Base-by-base conservation (phyloP, 2,797 vertebrate genomes). In the Esox lucius region DNA sequence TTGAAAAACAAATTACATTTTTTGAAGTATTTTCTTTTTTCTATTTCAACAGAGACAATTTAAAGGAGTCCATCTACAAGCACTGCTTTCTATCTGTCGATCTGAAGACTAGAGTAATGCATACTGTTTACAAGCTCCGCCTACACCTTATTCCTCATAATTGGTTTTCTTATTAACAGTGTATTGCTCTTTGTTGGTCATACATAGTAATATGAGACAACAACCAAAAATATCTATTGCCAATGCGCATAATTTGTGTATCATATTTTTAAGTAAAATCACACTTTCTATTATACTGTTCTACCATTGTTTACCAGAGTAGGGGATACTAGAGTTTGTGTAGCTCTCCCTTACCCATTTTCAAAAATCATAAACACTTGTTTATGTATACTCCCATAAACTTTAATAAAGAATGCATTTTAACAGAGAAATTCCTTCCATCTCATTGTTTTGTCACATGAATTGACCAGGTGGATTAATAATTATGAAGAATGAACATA, bases 71-170 rank as follows among this genome's bases (percentile, higher is more conserved):
- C 78, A 89, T 72, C 91, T 90, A 4, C 83, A 87, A 69, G 91
- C 89, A 68, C 76, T 94, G 75, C 75, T 91, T 78, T 89, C 89
- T 78, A 69, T 94, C 68, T 94, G 93, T 70, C 84, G 91, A 22
- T 89, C 90, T 22, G 93, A 94, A 78, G 93, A 94, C 72, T 93
- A 70, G 39, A 17, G 39, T 6, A 24, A 75, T 22, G 11, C 12
- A 1, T 24, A 15, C 9, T 22, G 19, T 35, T 35, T 16, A 39
- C 31, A 35, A 28, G 22, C 46, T 53, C 11, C 16, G 33, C 46
- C 39, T 15, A 61, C 35, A 12, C 42, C 9, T 46, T 13, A 46
- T 46, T 46, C 42, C 42, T 46, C 42, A 12, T 15, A 2, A 5
- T n/a, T 26, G 68, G 19, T 13, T 42, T 68, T 68, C 4, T 5